Evolutionary conservation across 2,113 vertebrate genomes (phyloP), one percentile per base, ranked within the genome.

Genomic region (Coryphaenoides rupestris): DNA sequence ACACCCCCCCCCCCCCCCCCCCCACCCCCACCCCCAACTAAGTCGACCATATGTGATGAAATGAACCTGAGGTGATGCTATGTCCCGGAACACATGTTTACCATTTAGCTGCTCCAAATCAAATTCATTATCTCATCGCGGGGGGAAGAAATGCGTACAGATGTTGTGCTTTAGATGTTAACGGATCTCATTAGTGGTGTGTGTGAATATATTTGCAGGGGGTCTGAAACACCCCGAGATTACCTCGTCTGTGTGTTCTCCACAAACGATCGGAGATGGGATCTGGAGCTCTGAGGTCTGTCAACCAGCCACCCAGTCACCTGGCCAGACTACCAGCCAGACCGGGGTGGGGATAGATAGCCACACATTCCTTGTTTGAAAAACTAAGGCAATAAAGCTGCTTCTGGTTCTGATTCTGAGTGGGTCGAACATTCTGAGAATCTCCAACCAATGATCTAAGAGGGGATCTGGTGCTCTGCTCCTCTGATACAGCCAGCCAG

Each of bases 71-170:
- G 64, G 62, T 71, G 75, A 70, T 70, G 68, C 65, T 78, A 71
- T 76, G 65, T 65, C 60, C 72, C 60, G 19, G 49, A 72, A 76
- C 83, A 87, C 61, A 23, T 87, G 83, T 82, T 84, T 80, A 84
- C 58, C 80, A 66, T 88, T 87, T 83, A 62, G 24, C 3, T 69
- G 52, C 53, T 74, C 69, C 69, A 70, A 80, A 66, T 67, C 24
- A 72, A 83, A 84, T 73, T 77, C 63, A 87, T 90, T 81, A 87
- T 80, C 79, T 88, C 84, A 82, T 69, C 78, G 75, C 74, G 74
- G 74, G 49, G 62, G 24, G 24, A 40, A 74, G 85, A 84, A 88
- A 87, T 69, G 75, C 63, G 63, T 73, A 71, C 86, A 88, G 74
- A 82, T 88, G 86, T 76, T 79, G 54, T 65, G 59, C 65, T 84